Percentiles rank a stretch among this genome's conserved stretches.
phyloP scores from a whole-genome alignment of 2,888 invertebrate species.

The Apotomis betuletana region DNA sequence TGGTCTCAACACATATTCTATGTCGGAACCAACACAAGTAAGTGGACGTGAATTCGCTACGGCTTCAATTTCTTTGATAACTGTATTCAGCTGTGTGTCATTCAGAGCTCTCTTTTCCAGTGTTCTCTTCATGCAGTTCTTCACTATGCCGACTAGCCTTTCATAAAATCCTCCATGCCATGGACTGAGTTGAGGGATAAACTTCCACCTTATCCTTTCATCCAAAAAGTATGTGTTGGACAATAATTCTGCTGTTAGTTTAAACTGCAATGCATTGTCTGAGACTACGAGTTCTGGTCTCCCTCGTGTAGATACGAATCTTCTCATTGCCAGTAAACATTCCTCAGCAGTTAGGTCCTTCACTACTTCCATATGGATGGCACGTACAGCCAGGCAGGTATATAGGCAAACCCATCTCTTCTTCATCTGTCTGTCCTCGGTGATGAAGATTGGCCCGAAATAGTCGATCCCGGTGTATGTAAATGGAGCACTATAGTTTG shows the following conservation, averaged over 20 bases:
- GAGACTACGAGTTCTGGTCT: background rate
- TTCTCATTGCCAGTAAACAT: conserved; percentile 11
- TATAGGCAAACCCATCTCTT: conserved; percentile 18
- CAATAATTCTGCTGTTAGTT: conserved; percentile 2
- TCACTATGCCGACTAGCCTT: background rate
- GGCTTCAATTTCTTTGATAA: conserved; percentile 1
- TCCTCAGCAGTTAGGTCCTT: conserved; percentile 1
- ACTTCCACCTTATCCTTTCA: conserved; percentile 7
- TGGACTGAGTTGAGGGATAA: conserved; percentile 6
- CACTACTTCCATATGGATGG: conserved; percentile 21
- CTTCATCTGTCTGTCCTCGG: background rate
- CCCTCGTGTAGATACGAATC: conserved; percentile 14
- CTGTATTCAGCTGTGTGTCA: background rate
- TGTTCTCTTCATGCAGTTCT: background rate
- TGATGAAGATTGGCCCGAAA: conserved; percentile 8
- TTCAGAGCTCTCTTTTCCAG: background rate
- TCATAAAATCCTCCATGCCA: conserved; percentile 10
- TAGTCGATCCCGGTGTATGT: conserved; percentile 12
- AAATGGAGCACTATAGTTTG: background rate
- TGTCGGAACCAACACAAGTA: background rate
- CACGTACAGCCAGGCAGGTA: conserved; percentile 8
- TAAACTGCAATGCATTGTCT: background rate
- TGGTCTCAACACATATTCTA: conserved; percentile 2
- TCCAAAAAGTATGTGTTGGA: background rate
- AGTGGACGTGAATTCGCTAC: conserved; percentile 6